phyloP scores from a whole-genome alignment of 2,888 invertebrate species.

The Entomobrya proxima region DNA sequence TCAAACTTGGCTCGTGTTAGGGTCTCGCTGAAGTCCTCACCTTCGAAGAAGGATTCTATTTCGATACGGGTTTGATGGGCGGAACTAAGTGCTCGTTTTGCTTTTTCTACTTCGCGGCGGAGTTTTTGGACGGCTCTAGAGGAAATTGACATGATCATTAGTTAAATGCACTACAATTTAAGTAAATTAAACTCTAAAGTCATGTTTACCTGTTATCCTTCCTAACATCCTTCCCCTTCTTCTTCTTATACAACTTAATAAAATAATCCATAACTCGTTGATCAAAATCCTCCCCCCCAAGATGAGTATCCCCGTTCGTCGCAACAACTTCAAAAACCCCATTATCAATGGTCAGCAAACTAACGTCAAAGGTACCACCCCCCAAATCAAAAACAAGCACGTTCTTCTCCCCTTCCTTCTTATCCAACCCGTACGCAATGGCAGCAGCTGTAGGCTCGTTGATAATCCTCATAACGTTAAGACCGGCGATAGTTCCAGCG shows the following conservation, averaged over 20 bases:
- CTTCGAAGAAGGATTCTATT: conserved; percentile 98
- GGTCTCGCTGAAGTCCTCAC: conserved; percentile 98
- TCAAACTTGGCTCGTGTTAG: conserved; percentile 99
- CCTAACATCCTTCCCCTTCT: conserved; percentile 97
- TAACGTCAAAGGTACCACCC: conserved; percentile 99
- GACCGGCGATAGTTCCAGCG: conserved; percentile 95
- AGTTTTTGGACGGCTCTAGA: conserved; percentile 93
- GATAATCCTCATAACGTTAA: conserved; percentile 96
- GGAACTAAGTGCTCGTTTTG: conserved; percentile 95
- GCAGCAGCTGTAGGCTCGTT: conserved; percentile 99
- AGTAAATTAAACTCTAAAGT: too few relatives aligned
- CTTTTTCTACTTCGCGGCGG: conserved; percentile 97
- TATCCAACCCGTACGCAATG: conserved; percentile 97
- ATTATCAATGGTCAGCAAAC: conserved; percentile 97
- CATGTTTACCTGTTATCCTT: conserved; percentile 88
- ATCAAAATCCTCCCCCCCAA: conserved; percentile 99
- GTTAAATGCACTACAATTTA: too few relatives aligned
- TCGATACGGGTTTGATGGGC: conserved; percentile 98
- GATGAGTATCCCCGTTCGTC: conserved; percentile 96
- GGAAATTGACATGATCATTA: background rate
- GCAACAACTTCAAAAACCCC: conserved; percentile 97
- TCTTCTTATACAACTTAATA: conserved; percentile 98
- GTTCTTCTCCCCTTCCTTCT: conserved; percentile 98
- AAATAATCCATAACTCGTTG: conserved; percentile 99
- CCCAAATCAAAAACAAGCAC: conserved; percentile 99